Evolutionary conservation across 1,140 invertebrate species (phyloP).

Genomic region (Brachionus rotundiformis): DNA sequence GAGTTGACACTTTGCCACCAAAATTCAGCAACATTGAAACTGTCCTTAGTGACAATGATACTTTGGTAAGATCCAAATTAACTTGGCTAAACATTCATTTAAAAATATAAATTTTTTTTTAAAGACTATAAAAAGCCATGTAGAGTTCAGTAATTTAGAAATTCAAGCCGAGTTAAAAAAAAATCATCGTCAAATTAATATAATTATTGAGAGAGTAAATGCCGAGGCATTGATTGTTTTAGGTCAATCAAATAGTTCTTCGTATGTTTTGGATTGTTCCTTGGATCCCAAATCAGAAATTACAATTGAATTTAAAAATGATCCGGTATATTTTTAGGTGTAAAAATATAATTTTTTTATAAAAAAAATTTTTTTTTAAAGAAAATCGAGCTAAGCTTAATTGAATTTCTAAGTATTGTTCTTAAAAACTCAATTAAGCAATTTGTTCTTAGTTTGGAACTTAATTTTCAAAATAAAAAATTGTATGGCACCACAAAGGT

Average conservation of each 20-base stretch:
- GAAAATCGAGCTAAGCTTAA: background rate
- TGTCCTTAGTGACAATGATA: background rate
- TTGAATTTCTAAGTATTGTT: background rate
- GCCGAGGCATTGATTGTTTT: slow-evolving; percentile 1
- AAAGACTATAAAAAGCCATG: slow-evolving; percentile 14
- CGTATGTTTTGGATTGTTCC: slow-evolving; percentile 20
- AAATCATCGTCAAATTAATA: slow-evolving; percentile 1
- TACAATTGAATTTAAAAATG: background rate
- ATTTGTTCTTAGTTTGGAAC: slow-evolving; percentile 22
- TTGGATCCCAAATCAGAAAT: slow-evolving; percentile 16
- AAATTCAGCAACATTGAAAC: slow-evolving; percentile 40
- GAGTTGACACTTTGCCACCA: slow-evolving; percentile 13
- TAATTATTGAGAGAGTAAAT: background rate
- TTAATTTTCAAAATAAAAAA: slow-evolving; percentile 32
- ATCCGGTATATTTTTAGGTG: background rate
- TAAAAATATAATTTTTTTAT: background rate
- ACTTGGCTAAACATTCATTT: background rate
- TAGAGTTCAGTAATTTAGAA: slow-evolving; percentile 31
- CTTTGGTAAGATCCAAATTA: slow-evolving; percentile 14
- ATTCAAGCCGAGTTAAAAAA: slow-evolving; percentile 10
- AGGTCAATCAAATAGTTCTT: slow-evolving; percentile 19
- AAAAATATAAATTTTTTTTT: too few species aligned
- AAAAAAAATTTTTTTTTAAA: background rate
- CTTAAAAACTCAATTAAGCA: background rate
- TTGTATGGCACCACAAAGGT: background rate